Base-by-base conservation (phyloP, 2,888 invertebrate genomes). In the Protula sp. region DNA sequence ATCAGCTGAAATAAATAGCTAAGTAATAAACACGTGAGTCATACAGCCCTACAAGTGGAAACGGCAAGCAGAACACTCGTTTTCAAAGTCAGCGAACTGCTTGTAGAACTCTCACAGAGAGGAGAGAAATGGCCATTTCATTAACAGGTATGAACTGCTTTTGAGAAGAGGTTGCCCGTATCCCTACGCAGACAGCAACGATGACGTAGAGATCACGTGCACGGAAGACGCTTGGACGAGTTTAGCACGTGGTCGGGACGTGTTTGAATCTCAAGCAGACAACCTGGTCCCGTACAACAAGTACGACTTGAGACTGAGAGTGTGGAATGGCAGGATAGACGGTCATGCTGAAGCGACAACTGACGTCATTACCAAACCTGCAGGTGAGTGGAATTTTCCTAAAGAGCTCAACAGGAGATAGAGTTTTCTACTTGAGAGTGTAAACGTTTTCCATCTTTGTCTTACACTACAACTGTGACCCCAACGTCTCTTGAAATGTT, bases 251-350 rank as follows among this genome's bases (percentile, higher is more conserved):
- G 60, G 67, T 24, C 76, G 76, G 1, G 54, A 70, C 24, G 64
- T 62, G 47, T 59, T 72, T 58, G 62, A 63, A 38, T 59, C 61
- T 30, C 65, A 63, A 0, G 63, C 74, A 2, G 54, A 48, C 0
- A 56, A 55, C 27, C 71, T 79, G 22, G 30, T 53, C 3, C 73
- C 78, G 0, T 80, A 78, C 68, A 74, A 72, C 24, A 68, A 69
- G 3, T 80, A 80, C 59, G 70, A 76, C 61, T 75, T 74, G 62
- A 70, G 72, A 58, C 58, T 80, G 2, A 60, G 70, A 48, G 73
- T 70, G 9, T 38, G 9, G 19, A 38, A 38, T 19, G 38, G 19
- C 19, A n/a, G n/a, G n/a, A n/a, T n/a, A n/a, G 38, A 9, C 9
- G 38, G 38, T 14, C 9, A 19, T 38, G 38, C 19, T 9, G 19